Conservation (phyloP, 92 coral and sea anemone genomes). For the Nematostella vectensis region DNA sequence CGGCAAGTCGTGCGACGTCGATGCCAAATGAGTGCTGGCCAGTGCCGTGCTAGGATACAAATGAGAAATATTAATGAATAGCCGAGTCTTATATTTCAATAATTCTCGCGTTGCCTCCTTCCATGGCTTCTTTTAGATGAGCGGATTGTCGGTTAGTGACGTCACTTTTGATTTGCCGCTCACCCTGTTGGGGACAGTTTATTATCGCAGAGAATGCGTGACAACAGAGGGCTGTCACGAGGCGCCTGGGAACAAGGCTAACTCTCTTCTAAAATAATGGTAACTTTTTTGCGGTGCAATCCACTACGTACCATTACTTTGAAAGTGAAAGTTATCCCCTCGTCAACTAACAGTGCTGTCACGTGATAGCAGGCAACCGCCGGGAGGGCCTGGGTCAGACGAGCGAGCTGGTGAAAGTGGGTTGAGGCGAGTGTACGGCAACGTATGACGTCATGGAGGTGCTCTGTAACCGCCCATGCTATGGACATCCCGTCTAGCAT, state of each 20-base stretch:
- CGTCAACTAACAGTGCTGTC: conserved; percentile 44
- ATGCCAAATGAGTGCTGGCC: conserved; percentile 66
- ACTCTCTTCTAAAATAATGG: too few species aligned
- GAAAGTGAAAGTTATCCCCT: conserved; percentile 65
- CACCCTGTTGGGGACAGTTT: too few species aligned
- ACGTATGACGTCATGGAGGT: conserved; percentile 47
- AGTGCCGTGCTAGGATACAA: conserved; percentile 41
- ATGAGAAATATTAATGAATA: background rate
- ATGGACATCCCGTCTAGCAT: conserved; percentile 75
- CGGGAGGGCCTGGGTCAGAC: conserved; percentile 40
- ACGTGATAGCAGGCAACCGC: conserved; percentile 74
- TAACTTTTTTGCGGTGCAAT: too few species aligned
- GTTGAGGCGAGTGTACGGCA: conserved; percentile 77
- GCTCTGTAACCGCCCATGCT: conserved; percentile 77
- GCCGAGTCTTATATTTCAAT: background rate
- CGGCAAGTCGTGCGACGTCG: conserved; percentile 76
- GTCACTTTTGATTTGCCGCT: too few species aligned
- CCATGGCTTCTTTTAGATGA: too few species aligned
- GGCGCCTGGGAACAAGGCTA: too few species aligned
- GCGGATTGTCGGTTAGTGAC: too few species aligned
- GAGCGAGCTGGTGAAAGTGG: conserved; percentile 59
- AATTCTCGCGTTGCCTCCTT: too few species aligned
- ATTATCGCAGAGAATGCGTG: too few species aligned
- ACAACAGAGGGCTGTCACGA: too few species aligned
- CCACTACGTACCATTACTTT: conserved; percentile 52